Percentiles rank a stretch among this genome's conserved stretches.
These are phyloP conservation scores for Uria lomvia DNA, from an alignment of 2,113 vertebrate genomes.

Conservation along the genomic window DNA sequence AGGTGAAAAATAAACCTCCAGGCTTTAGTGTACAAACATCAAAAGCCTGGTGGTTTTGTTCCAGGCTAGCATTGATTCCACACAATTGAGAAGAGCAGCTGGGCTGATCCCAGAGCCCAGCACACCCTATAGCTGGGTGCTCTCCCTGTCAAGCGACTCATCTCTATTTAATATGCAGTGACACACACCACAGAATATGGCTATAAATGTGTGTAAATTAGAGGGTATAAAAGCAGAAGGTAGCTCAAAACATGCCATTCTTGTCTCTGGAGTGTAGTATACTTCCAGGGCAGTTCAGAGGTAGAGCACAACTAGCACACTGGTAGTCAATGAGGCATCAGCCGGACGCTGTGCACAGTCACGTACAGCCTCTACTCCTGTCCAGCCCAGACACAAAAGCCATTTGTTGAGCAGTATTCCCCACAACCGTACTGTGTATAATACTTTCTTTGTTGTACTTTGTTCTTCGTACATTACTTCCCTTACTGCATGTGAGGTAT, in stretches of 20 bases:
- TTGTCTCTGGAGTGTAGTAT: not conserved
- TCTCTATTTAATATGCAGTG: not conserved
- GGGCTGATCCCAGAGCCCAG: not conserved
- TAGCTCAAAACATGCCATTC: not conserved
- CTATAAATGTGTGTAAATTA: not conserved
- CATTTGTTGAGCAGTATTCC: not conserved
- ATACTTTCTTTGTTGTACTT: not conserved
- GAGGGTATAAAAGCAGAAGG: not conserved
- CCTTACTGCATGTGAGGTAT: not conserved
- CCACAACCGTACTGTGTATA: not conserved
- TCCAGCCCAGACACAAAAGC: not conserved
- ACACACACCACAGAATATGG: not conserved
- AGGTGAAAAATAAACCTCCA: not conserved
- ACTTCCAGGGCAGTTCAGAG: not conserved
- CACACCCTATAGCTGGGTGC: not conserved
- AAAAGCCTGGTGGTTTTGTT: not conserved
- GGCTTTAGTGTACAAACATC: not conserved
- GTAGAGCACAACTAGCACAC: not conserved
- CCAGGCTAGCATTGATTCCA: not conserved
- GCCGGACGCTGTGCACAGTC: not conserved
- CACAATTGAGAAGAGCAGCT: not conserved
- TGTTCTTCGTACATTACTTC: not conserved
- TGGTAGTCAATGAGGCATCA: not conserved
- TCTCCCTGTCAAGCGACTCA: not conserved
- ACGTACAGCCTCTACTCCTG: not conserved